Percentiles rank a stretch among this genome's conserved stretches.
Conservation (phyloP, 2,113 vertebrate genomes). For the Recurvirostra avosetta region DNA sequence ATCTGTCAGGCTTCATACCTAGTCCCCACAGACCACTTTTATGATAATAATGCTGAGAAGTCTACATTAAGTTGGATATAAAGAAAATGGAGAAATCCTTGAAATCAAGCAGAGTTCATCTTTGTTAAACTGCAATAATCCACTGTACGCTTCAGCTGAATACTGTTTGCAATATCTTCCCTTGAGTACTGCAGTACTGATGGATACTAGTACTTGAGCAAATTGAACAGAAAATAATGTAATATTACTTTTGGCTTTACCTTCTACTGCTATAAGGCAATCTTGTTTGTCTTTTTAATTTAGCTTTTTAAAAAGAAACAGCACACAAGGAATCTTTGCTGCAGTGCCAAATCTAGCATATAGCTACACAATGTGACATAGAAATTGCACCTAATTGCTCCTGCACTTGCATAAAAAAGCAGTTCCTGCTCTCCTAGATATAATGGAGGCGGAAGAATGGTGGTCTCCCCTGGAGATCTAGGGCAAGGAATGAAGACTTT, state of each 20-base stretch:
- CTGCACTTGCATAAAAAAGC: neutral
- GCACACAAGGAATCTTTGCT: neutral
- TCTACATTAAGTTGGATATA: slow-evolving; percentile 10
- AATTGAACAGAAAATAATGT: slow-evolving; percentile 30
- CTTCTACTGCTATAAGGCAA: neutral
- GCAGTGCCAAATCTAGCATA: neutral
- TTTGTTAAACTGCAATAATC: slow-evolving; percentile 46
- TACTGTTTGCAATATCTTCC: slow-evolving; percentile 24
- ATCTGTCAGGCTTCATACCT: neutral
- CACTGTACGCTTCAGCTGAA: slow-evolving; percentile 19
- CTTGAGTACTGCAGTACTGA: neutral
- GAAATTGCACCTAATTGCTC: neutral
- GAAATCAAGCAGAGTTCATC: slow-evolving; percentile 45
- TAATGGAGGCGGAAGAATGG: neutral
- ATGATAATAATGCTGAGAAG: slow-evolving; percentile 3
- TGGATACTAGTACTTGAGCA: neutral
- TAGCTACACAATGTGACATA: neutral
- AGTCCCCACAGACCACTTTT: slow-evolving; percentile 3
- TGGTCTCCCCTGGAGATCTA: neutral
- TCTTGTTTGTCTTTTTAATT: neutral
- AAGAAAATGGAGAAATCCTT: slow-evolving; percentile 47
- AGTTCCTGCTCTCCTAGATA: neutral
- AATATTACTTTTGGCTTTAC: neutral
- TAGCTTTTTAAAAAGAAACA: neutral
- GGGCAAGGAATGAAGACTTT: neutral